These are phyloP conservation scores for Saccostrea echinata DNA, from an alignment of 1,140 invertebrate genomes.

Conservation along the genomic window DNA sequence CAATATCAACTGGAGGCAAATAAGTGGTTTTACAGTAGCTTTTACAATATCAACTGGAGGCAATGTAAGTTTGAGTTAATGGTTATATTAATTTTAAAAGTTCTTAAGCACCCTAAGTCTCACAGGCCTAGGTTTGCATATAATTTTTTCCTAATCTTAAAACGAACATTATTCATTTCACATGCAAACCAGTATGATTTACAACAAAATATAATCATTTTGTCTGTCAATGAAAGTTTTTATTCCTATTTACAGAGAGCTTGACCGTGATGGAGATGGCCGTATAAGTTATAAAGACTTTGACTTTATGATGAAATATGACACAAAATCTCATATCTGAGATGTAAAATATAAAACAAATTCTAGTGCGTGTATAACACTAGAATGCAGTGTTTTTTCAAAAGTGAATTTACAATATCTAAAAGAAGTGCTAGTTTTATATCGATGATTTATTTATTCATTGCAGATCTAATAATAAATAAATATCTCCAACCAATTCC, in stretches of 20 bases:
- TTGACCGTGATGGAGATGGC: constrained; percentile 79
- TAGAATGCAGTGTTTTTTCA: too few species aligned
- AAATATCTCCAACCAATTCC: not conserved
- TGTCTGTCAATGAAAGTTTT: not conserved
- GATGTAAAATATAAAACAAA: not conserved
- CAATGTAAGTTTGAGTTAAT: too few species aligned
- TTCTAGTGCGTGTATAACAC: too few species aligned
- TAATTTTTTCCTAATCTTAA: too few species aligned
- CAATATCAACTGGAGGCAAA: too few species aligned
- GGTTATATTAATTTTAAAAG: too few species aligned
- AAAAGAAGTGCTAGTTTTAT: not conserved
- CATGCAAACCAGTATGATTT: too few species aligned
- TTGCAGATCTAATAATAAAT: not conserved
- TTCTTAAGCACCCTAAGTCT: too few species aligned
- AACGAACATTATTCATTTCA: too few species aligned
- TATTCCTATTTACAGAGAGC: constrained; percentile 71
- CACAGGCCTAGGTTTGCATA: too few species aligned
- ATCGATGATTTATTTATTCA: not conserved
- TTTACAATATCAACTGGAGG: too few species aligned
- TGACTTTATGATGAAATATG: constrained; percentile 80
- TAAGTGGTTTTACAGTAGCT: too few species aligned
- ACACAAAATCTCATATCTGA: constrained; percentile 53
- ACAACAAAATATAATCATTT: not conserved
- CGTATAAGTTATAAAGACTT: constrained; percentile 80
- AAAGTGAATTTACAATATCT: not conserved